Evolutionary conservation across 2,113 vertebrate species (phyloP).

Genomic region (human): GRCh38 chr1:154878001-154878500

Average conservation of each 20-base stretch:
- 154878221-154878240: too few relatives aligned
- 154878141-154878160: not conserved
- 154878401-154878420: rapidly evolving
- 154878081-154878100: not conserved
- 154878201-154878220: too few relatives aligned
- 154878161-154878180: not conserved
- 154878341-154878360: not conserved
- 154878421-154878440: not conserved
- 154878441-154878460: not conserved
- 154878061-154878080: not conserved
- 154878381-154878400: not conserved
- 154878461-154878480: not conserved
- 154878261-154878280: too few relatives aligned
- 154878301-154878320: too few relatives aligned
- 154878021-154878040: not conserved
- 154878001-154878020: not conserved
- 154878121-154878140: not conserved
- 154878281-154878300: too few relatives aligned
- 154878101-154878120: not conserved
- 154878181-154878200: too few relatives aligned
- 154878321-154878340: not conserved
- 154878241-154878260: too few relatives aligned
- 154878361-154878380: not conserved
- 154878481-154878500: not conserved
- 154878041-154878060: not conserved